Conservation (phyloP, 1,140 invertebrate genomes). For the Carposina sasakii region DNA sequence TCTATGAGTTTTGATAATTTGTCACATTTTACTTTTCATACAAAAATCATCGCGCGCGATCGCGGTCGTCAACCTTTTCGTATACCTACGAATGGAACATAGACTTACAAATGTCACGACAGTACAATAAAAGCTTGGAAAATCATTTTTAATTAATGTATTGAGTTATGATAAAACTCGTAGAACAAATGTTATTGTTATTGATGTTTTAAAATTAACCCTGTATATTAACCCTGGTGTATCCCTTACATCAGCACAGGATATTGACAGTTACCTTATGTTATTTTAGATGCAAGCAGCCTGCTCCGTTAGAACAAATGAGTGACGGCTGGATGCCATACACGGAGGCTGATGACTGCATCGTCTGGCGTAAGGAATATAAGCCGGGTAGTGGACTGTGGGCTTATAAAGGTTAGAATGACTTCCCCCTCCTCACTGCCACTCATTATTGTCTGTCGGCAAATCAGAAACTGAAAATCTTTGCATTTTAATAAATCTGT, state of each 20-base stretch:
- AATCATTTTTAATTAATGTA: background rate
- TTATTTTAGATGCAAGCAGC: conserved; percentile 51
- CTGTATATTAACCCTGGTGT: background rate
- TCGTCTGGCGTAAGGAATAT: conserved; percentile 86
- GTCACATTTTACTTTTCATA: too few relatives aligned
- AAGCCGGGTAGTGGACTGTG: conserved; percentile 78
- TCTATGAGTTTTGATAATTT: too few relatives aligned
- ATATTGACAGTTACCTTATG: background rate
- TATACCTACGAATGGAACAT: too few relatives aligned
- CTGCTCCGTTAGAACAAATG: conserved; percentile 47
- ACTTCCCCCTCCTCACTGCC: background rate
- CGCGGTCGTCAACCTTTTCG: too few relatives aligned
- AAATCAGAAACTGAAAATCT: background rate
- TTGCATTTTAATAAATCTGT: background rate
- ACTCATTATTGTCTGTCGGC: background rate
- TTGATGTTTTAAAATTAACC: background rate
- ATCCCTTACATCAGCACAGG: background rate
- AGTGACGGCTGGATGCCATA: conserved; percentile 83
- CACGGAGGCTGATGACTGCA: conserved; percentile 83
- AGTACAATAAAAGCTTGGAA: background rate
- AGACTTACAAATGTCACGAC: too few relatives aligned
- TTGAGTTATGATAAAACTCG: too few relatives aligned
- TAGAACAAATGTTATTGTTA: background rate
- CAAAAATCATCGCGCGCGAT: too few relatives aligned
- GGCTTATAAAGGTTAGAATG: conserved; percentile 81